phyloP scores from a whole-genome alignment of 2,888 invertebrate genomes.

The Andrena minutula region DNA sequence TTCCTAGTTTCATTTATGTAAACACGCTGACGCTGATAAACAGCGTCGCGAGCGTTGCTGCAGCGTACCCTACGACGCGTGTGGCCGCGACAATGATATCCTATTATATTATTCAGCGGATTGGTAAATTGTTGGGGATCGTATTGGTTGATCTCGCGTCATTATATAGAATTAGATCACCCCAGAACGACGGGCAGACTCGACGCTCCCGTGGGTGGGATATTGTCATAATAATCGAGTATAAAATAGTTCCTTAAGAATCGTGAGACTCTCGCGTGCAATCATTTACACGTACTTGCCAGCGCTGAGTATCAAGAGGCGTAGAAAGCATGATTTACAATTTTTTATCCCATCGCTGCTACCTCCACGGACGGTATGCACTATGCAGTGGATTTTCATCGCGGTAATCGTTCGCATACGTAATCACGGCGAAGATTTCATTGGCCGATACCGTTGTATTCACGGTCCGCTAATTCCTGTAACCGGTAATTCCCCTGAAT shows the following conservation, averaged over 20 bases:
- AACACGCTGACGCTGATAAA: not conserved
- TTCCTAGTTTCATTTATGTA: not conserved
- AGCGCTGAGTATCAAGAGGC: not conserved
- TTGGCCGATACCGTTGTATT: constrained; percentile 35
- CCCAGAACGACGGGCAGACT: constrained; percentile 7
- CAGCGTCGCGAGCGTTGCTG: not conserved
- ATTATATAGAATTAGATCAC: constrained; percentile 2
- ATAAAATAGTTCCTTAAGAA: too few species aligned
- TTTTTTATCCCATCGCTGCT: not conserved
- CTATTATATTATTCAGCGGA: constrained; percentile 57
- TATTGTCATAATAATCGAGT: not conserved
- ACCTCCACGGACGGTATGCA: not conserved
- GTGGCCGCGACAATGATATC: constrained; percentile 26
- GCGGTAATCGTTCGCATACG: constrained; percentile 18
- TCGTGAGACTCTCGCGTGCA: too few species aligned
- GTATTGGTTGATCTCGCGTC: constrained; percentile 12
- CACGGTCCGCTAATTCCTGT: constrained; percentile 36
- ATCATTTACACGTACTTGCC: too few species aligned
- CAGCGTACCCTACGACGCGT: not conserved
- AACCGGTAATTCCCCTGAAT: constrained; percentile 3
- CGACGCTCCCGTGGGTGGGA: constrained; percentile 9
- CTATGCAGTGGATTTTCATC: not conserved
- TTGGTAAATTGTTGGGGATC: constrained; percentile 53
- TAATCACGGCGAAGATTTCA: constrained; percentile 35
- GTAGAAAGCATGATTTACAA: not conserved